Evolutionary conservation across 2,888 invertebrate genomes (phyloP).

Genomic region (Caenorhabditis sinica): DNA sequence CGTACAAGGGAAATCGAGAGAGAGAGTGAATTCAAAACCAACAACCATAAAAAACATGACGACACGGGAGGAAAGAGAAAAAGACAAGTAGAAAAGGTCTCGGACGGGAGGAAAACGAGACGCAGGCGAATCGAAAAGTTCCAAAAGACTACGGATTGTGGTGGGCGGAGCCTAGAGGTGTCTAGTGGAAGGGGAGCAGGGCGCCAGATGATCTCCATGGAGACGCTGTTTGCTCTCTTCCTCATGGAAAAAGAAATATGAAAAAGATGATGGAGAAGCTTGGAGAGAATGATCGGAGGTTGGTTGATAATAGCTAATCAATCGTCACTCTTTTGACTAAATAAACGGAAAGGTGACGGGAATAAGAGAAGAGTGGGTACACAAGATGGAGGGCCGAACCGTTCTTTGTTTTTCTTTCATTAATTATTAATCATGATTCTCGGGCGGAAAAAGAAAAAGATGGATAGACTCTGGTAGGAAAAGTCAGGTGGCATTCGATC

Average conservation of each 20-base stretch:
- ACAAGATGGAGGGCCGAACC: constrained; percentile 30
- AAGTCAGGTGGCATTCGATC: background rate
- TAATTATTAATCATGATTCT: constrained; percentile 18
- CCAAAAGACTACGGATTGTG: background rate
- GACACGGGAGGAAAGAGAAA: constrained; percentile 31
- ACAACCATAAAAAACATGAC: constrained; percentile 59
- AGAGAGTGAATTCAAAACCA: constrained; percentile 61
- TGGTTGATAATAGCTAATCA: constrained; percentile 42
- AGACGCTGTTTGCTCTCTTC: constrained; percentile 10
- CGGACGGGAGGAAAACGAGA: constrained; percentile 24
- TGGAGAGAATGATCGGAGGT: background rate
- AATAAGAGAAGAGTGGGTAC: constrained; percentile 15
- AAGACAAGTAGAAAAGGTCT: constrained; percentile 18
- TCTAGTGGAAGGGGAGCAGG: background rate
- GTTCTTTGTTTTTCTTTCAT: constrained; percentile 34
- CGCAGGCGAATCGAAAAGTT: constrained; percentile 35
- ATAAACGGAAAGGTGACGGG: constrained; percentile 49
- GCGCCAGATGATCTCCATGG: constrained; percentile 44
- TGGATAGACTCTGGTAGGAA: background rate
- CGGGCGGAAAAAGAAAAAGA: background rate
- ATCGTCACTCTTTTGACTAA: constrained; percentile 44
- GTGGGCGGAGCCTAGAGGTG: constrained; percentile 29
- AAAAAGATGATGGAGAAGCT: too few species aligned
- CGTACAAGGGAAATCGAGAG: constrained; percentile 29
- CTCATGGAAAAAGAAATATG: background rate